These are phyloP conservation scores for Pangasius sanitwongsei DNA, from an alignment of 2,797 vertebrate species.

Conservation along the genomic window DNA sequence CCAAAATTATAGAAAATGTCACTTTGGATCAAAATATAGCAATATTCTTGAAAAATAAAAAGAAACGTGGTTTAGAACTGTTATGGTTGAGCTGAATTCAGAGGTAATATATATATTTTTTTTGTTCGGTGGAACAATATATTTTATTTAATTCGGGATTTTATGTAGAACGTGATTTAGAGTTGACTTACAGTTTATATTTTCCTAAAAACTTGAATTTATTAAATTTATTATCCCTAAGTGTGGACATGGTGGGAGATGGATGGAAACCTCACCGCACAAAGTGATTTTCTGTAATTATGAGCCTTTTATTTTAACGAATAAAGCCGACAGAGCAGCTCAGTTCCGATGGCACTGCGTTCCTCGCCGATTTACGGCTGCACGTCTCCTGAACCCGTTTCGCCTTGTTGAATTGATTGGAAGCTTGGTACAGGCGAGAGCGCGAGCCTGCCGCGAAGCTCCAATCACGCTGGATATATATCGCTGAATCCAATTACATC, in stretches of 20 bases:
- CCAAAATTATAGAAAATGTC: background rate
- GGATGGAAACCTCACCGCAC: background rate
- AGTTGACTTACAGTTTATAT: background rate
- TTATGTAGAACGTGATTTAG: too few relatives aligned
- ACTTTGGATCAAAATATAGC: background rate
- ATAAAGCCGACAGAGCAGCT: background rate
- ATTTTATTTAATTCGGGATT: too few relatives aligned
- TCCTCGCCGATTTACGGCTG: background rate
- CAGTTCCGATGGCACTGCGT: background rate
- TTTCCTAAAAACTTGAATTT: background rate
- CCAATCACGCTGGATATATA: conserved; percentile 13
- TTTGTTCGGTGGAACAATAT: too few relatives aligned
- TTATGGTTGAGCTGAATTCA: too few relatives aligned
- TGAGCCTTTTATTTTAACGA: background rate
- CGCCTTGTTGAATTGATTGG: conserved; percentile 1
- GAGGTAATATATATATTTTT: too few relatives aligned
- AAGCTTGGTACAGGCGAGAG: background rate
- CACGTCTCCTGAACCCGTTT: background rate
- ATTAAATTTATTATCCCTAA: background rate
- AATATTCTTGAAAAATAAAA: background rate
- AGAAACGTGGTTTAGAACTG: too few relatives aligned
- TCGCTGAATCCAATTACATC: conserved; percentile 19
- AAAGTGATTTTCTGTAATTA: conserved; percentile 3
- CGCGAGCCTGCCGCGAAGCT: background rate
- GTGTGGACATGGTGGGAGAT: background rate